Percentiles rank a stretch among this genome's conserved stretches.
phyloP scores from a whole-genome alignment of 1,140 invertebrate species.

The Drosophila pseudoananassae region DNA sequence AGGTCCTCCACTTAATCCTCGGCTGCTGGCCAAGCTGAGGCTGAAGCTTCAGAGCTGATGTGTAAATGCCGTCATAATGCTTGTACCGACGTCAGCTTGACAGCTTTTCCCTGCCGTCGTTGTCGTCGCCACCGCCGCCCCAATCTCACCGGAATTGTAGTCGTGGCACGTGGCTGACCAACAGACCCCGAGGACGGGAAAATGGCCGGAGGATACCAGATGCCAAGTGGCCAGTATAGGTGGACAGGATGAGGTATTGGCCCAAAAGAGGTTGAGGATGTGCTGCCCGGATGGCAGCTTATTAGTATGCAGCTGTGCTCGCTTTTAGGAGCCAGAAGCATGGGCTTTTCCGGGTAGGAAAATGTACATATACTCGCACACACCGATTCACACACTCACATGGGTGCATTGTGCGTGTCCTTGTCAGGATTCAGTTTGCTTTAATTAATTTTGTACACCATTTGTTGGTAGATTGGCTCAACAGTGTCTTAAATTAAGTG shows the following conservation, averaged over 20 bases:
- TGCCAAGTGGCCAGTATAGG: background rate
- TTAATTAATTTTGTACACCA: constrained; percentile 68
- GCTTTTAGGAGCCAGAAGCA: constrained; percentile 18
- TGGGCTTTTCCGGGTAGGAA: constrained; percentile 6
- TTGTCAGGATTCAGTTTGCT: constrained; percentile 65
- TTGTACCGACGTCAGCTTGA: constrained; percentile 73
- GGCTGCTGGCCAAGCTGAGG: constrained; percentile 24
- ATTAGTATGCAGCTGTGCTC: constrained; percentile 57
- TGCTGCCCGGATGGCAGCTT: constrained; percentile 24
- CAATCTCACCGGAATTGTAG: constrained; percentile 8
- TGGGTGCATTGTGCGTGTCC: constrained; percentile 35
- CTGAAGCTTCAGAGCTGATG: constrained; percentile 48
- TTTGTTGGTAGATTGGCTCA: constrained; percentile 9
- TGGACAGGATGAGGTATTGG: background rate
- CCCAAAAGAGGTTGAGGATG: constrained; percentile 2
- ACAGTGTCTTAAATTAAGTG: constrained; percentile 50
- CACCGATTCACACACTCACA: background rate
- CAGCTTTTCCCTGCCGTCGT: constrained; percentile 31
- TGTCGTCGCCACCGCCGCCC: background rate
- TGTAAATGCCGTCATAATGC: constrained; percentile 78
- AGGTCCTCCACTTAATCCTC: constrained; percentile 55
- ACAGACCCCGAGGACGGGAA: constrained; percentile 8
- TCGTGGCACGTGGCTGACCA: constrained; percentile 46
- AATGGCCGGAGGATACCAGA: background rate
- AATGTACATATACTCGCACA: background rate